phyloP scores from a whole-genome alignment of 1,140 invertebrate genomes.

The Dreissena rostriformis region DNA sequence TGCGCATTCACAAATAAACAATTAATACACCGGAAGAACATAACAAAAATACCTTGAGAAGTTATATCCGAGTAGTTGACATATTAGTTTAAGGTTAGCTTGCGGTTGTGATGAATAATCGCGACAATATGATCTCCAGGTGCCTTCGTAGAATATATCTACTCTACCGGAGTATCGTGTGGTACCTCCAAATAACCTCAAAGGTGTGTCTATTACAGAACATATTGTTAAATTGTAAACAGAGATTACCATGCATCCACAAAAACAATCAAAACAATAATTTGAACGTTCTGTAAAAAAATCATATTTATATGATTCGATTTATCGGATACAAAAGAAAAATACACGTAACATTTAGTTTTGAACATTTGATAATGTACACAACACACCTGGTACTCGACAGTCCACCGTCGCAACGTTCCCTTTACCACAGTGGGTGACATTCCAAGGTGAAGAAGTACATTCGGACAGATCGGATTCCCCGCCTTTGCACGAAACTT shows the following conservation, averaged over 20 bases:
- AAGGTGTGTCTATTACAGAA: neutral
- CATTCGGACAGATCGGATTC: constrained; percentile 1
- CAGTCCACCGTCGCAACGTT: constrained; percentile 16
- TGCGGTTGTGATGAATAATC: neutral
- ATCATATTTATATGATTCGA: neutral
- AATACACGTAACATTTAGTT: neutral
- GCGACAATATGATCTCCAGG: neutral
- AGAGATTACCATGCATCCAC: neutral
- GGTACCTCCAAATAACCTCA: neutral
- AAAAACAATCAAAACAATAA: neutral
- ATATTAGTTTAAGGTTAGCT: neutral
- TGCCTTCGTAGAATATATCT: neutral
- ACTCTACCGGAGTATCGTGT: neutral
- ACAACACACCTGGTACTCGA: constrained; percentile 17
- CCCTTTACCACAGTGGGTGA: neutral
- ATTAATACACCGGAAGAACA: neutral
- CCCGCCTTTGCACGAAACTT: neutral
- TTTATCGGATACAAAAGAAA: neutral
- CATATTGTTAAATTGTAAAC: neutral
- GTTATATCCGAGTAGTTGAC: neutral
- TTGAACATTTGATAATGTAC: neutral
- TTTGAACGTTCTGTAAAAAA: neutral
- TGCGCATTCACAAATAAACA: neutral
- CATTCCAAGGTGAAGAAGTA: neutral
- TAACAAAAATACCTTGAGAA: neutral